Evolutionary conservation across 1,140 invertebrate genomes (phyloP), one percentile per base, ranked within the genome.

Genomic region (Neodiprion pinetum): DNA sequence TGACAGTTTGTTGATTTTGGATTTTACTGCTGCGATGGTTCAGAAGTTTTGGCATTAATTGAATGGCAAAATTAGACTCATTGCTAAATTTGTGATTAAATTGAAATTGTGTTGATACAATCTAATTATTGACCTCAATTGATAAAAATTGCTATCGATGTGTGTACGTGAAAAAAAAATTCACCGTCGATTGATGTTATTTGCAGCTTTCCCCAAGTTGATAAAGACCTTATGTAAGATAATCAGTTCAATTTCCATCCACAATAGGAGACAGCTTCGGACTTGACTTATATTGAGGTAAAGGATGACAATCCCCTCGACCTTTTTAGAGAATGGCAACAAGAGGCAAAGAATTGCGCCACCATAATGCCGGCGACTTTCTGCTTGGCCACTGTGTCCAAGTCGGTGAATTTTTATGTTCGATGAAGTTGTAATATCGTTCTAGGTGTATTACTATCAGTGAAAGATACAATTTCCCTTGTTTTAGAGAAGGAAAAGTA

Each of bases 301-400:
- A 77, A 80, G 10, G 77, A 81, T 4, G 82, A 86, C 23, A 80
- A 89, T 80, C 90, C 90, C 0, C 82, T 88, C 23, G 82, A 87
- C 48, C 80, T 90, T 48, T 90, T 90, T 75, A 84, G 79, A 21
- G 79, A 83, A 28, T 90, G 90, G 90, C 75, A 80, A 8, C 75
- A 80, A 1, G 85, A 88, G 61, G 82, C 84, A 5, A 78, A 73
- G 17, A 84, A 71, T 74, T 83, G 80, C 71, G 82, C 79, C 0
- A 75, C 74, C 0, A 79, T 72, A 2, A 61, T 79, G 8, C 80
- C 85, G 23, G 83, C 85, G 72, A 80, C 82, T 10, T 82, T 89
- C 71, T 90, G 89, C 76, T 78, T 90, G n/a, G 80, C 88, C 0
- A 90, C 89, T 0, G 80, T 84, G 14, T 85, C 86, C 9, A 88